Conservation (phyloP, 1,140 invertebrate genomes). For the Nomia melanderi region DNA sequence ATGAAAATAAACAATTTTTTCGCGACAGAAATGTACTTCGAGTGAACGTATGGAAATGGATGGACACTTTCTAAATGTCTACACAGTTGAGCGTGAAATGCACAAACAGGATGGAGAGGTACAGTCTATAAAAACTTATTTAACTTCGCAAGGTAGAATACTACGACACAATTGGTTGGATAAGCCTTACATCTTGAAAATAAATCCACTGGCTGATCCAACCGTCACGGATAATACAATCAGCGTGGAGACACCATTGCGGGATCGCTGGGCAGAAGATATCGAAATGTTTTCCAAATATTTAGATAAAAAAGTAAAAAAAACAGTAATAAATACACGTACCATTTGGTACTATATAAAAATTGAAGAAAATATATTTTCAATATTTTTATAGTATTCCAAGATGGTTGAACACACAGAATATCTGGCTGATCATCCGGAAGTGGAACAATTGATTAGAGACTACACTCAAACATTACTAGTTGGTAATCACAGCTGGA, state of each 20-base stretch:
- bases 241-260: slow-evolving; percentile 33
- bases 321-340: slow-evolving; percentile 28
- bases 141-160: slow-evolving; percentile 65
- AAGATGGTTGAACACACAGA: slow-evolving; percentile 78
- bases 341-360: slow-evolving; percentile 14
- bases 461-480: slow-evolving; percentile 84
- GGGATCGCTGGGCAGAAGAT: slow-evolving; percentile 78
- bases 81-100: slow-evolving; percentile 64
- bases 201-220: slow-evolving; percentile 59
- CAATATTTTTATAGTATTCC: slow-evolving; percentile 46
- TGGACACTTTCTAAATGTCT: slow-evolving; percentile 51
- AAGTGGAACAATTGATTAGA: slow-evolving; percentile 81
- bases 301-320: slow-evolving; percentile 83
- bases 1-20: slow-evolving; percentile 24
- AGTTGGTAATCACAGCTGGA: slow-evolving; percentile 67
- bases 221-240: slow-evolving; percentile 1
- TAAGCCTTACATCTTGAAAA: slow-evolving; percentile 63
- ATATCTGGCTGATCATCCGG: slow-evolving; percentile 82
- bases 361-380: neutral
- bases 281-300: slow-evolving; percentile 83
- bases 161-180: slow-evolving; percentile 64
- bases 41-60: slow-evolving; percentile 58
- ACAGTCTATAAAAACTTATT: slow-evolving; percentile 57
- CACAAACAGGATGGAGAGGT: slow-evolving; percentile 32
- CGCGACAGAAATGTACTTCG: slow-evolving; percentile 53